A percentile compares a stretch with the other conserved stretches of the same genome.
These are phyloP conservation scores for Drosophila rhopaloa DNA, from an alignment of 1,140 invertebrate species.

Conservation along the genomic window DNA sequence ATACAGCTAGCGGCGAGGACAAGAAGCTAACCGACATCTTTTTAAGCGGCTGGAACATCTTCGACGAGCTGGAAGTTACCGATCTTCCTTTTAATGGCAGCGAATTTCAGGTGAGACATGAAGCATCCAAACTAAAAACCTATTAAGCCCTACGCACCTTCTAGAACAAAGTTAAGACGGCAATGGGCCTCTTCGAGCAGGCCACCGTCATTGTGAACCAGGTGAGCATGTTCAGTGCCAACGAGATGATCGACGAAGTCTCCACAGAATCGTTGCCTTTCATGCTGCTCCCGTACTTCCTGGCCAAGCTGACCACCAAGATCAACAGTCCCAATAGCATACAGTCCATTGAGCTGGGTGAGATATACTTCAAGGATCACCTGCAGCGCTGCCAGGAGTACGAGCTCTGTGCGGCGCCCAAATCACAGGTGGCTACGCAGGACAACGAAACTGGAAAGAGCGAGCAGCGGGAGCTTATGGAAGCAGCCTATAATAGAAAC, in stretches of 20 bases:
- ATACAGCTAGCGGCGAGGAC: slow-evolving; percentile 42
- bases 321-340: slow-evolving; percentile 88
- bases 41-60: slow-evolving; percentile 87
- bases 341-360: slow-evolving; percentile 89
- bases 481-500: slow-evolving; percentile 86
- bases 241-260: slow-evolving; percentile 95
- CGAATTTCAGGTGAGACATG: slow-evolving; percentile 86
- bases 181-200: slow-evolving; percentile 91
- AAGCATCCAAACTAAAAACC: neutral
- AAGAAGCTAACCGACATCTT: slow-evolving; percentile 85
- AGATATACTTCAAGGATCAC: slow-evolving; percentile 94
- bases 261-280: slow-evolving; percentile 94
- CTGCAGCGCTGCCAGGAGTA: slow-evolving; percentile 92
- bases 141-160: neutral
- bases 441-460: slow-evolving; percentile 38
- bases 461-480: slow-evolving; percentile 78
- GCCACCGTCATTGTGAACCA: slow-evolving; percentile 91
- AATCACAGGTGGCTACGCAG: slow-evolving; percentile 15
- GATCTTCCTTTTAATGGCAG: slow-evolving; percentile 87
- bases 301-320: slow-evolving; percentile 88
- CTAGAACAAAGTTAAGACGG: slow-evolving; percentile 88
- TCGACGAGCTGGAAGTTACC: slow-evolving; percentile 86
- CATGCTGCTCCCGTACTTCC: slow-evolving; percentile 92
- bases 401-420: slow-evolving; percentile 87
- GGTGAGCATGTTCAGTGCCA: slow-evolving; percentile 93